Evolutionary conservation across 1,140 invertebrate species (phyloP).

Genomic region (Oryzaephilus surinamensis): DNA sequence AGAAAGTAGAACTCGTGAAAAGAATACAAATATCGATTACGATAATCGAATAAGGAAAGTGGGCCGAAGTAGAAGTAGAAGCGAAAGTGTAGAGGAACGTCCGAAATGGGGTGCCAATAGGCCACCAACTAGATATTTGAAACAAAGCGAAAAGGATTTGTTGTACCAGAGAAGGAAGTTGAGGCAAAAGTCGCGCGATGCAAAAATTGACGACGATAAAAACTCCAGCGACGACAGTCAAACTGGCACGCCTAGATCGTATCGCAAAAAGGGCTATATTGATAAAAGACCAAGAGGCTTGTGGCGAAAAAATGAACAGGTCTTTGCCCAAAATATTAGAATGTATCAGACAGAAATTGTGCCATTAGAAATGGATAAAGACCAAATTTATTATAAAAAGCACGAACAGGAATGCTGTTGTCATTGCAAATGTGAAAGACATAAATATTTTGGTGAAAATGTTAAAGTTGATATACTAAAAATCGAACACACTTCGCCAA

Average conservation of each 20-base stretch:
- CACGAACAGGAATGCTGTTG: slow-evolving; percentile 25
- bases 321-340: slow-evolving; percentile 26
- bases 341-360: slow-evolving; percentile 34
- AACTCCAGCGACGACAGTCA: slow-evolving; percentile 49
- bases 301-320: slow-evolving; percentile 29
- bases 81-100: slow-evolving; percentile 45
- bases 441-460: slow-evolving; percentile 15
- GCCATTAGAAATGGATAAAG: slow-evolving; percentile 29
- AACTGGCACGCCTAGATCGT: slow-evolving; percentile 37
- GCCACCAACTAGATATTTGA: slow-evolving; percentile 59
- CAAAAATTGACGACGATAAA: slow-evolving; percentile 31
- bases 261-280: slow-evolving; percentile 24
- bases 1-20: slow-evolving; percentile 21
- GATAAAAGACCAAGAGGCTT: slow-evolving; percentile 25
- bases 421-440: slow-evolving; percentile 25
- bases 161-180: slow-evolving; percentile 57
- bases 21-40: slow-evolving; percentile 29
- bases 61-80: slow-evolving; percentile 40
- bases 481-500: slow-evolving; percentile 26
- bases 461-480: slow-evolving; percentile 28
- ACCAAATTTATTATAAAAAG: slow-evolving; percentile 27
- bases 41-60: slow-evolving; percentile 38
- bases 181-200: slow-evolving; percentile 43
- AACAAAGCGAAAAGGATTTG: slow-evolving; percentile 66
- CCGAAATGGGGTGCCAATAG: slow-evolving; percentile 59